A percentile compares a stretch with the other conserved stretches of the same genome.
Evolutionary conservation across 2,888 invertebrate genomes (phyloP).

Genomic region (Noctua janthe): DNA sequence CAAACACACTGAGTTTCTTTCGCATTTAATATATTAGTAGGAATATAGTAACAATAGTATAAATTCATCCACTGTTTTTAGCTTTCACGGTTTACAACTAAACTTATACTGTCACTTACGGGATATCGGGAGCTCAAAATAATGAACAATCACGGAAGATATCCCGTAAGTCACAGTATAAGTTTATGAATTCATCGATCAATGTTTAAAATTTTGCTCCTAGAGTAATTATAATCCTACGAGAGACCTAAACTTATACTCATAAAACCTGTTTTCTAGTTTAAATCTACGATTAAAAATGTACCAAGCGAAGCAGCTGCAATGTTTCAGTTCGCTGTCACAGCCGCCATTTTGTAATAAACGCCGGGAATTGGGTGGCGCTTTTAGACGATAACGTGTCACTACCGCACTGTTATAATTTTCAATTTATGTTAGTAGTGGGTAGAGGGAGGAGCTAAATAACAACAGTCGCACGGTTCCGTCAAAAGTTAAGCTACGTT

Average conservation of each 20-base stretch:
- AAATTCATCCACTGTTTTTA: no score
- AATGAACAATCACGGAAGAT: no score
- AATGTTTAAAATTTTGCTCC: not conserved
- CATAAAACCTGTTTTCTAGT: conserved; percentile 8
- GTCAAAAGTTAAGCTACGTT: not conserved
- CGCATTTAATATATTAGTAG: no score
- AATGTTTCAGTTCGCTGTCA: conserved; percentile 26
- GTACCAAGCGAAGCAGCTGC: conserved; percentile 36
- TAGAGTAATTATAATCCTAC: not conserved
- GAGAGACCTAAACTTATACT: not conserved
- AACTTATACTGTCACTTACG: no score
- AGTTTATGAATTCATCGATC: no score
- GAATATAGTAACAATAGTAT: no score
- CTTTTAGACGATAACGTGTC: conserved; percentile 15
- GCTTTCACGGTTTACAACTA: no score
- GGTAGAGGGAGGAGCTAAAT: not conserved
- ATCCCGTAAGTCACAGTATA: no score
- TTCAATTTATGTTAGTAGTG: conserved; percentile 10
- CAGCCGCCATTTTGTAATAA: conserved; percentile 38
- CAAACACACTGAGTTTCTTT: no score
- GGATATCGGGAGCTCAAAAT: no score
- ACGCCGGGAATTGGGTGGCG: conserved; percentile 25
- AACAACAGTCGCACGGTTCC: not conserved
- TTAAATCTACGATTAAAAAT: conserved; percentile 28
- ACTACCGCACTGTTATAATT: not conserved